phyloP scores from a whole-genome alignment of 2,113 vertebrate species.

The Nibea coibor region DNA sequence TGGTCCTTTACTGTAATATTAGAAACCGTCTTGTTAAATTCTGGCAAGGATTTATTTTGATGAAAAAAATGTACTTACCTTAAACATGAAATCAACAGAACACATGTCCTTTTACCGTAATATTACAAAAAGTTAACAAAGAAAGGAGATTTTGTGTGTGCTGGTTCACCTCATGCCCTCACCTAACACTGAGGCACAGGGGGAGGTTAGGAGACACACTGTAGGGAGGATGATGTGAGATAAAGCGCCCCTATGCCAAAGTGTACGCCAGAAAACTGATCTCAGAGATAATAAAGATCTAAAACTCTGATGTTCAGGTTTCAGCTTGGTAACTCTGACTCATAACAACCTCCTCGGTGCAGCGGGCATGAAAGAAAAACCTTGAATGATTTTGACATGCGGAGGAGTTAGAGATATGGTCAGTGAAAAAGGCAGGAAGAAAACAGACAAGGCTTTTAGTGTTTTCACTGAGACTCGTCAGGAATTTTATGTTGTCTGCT shows the following conservation, averaged over 20 bases:
- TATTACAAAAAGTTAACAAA: not conserved
- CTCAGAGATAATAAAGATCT: constrained; percentile 73
- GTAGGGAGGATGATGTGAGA: constrained; percentile 62
- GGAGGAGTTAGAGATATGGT: constrained; percentile 58
- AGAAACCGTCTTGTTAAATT: too few species aligned
- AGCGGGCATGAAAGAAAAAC: constrained; percentile 61
- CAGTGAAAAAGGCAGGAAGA: constrained; percentile 35
- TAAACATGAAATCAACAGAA: too few species aligned
- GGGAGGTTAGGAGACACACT: constrained; percentile 28
- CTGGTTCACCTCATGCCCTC: constrained; percentile 38
- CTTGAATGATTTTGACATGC: constrained; percentile 59
- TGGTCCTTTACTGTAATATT: too few species aligned
- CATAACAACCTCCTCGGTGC: constrained; percentile 50
- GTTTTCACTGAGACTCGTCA: constrained; percentile 30
- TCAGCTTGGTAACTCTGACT: constrained; percentile 61
- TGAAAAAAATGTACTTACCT: too few species aligned
- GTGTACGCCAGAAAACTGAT: constrained; percentile 74
- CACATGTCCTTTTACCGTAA: too few species aligned
- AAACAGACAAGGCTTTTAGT: constrained; percentile 41
- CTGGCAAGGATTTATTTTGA: too few species aligned
- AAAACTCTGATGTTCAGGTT: constrained; percentile 52
- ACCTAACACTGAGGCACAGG: constrained; percentile 29
- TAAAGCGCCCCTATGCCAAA: constrained; percentile 74
- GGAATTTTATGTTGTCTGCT: constrained; percentile 20
- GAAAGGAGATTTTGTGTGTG: constrained; percentile 8